These are phyloP conservation scores for Microcebus murinus DNA, from an alignment of 2,113 vertebrate species.

Conservation along the genomic window DNA sequence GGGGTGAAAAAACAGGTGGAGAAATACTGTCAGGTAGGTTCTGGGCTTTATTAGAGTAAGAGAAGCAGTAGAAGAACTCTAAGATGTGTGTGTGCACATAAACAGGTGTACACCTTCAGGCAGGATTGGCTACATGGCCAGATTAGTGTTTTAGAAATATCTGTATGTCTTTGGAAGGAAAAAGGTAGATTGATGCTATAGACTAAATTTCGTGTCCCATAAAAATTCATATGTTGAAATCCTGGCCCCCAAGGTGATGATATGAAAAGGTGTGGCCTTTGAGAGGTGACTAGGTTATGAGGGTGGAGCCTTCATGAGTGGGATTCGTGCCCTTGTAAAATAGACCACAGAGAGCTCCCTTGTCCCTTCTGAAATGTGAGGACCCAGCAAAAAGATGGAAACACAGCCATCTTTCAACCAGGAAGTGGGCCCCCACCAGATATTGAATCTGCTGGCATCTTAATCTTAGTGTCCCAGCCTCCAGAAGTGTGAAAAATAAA, in stretches of 20 bases:
- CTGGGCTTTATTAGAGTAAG: background rate
- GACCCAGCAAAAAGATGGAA: background rate
- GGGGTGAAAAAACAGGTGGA: background rate
- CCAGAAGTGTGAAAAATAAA: background rate
- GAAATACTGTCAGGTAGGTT: background rate
- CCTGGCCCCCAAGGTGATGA: background rate
- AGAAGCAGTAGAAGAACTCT: background rate
- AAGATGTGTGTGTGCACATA: background rate
- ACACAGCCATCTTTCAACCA: background rate
- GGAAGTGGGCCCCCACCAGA: background rate
- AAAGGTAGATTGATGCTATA: background rate
- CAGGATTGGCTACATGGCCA: background rate
- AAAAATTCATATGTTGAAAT: background rate
- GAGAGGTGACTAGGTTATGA: background rate
- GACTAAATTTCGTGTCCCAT: background rate
- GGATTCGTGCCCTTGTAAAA: background rate
- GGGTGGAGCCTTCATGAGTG: background rate
- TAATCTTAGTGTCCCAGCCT: background rate
- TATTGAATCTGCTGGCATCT: background rate
- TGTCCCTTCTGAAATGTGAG: background rate
- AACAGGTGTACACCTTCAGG: background rate
- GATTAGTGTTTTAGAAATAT: background rate
- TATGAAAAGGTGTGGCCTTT: background rate
- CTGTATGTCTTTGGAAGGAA: background rate
- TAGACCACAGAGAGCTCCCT: background rate